Evolutionary conservation across 2,888 invertebrate species (phyloP).

Genomic region (Dolichopus griseipennis): DNA sequence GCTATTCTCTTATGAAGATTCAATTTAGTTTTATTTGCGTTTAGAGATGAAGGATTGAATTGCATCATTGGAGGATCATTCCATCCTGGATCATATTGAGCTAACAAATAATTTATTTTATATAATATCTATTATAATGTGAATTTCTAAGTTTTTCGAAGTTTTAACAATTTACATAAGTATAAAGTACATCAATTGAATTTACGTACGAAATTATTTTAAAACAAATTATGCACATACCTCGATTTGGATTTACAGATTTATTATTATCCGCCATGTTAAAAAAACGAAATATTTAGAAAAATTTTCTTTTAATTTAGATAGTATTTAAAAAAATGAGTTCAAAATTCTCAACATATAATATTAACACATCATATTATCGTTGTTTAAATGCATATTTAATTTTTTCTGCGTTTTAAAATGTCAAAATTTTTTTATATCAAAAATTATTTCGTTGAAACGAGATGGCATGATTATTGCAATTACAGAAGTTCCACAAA

Average conservation of each 20-base stretch:
- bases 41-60: slow-evolving; percentile 25
- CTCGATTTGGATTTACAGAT: background rate
- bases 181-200: too few species aligned
- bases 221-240: background rate
- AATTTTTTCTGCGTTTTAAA: background rate
- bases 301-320: background rate
- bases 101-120: slow-evolving; percentile 22
- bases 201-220: too few species aligned
- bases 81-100: slow-evolving; percentile 40
- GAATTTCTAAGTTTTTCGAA: too few species aligned
- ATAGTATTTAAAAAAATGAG: background rate
- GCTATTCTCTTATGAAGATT: slow-evolving; percentile 39
- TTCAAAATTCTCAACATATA: background rate
- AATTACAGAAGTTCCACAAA: too few species aligned
- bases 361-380: background rate
- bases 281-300: background rate
- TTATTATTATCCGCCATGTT: background rate
- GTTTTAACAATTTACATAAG: too few species aligned
- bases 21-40: slow-evolving; percentile 33
- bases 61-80: slow-evolving; percentile 39
- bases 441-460: too few species aligned
- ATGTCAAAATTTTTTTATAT: background rate
- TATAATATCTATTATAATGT: too few species aligned
- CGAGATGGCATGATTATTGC: too few species aligned
- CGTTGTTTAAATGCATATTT: background rate